Base-by-base conservation (phyloP, 2,113 vertebrate species). In the Gasterosteus aculeatus region DNA sequence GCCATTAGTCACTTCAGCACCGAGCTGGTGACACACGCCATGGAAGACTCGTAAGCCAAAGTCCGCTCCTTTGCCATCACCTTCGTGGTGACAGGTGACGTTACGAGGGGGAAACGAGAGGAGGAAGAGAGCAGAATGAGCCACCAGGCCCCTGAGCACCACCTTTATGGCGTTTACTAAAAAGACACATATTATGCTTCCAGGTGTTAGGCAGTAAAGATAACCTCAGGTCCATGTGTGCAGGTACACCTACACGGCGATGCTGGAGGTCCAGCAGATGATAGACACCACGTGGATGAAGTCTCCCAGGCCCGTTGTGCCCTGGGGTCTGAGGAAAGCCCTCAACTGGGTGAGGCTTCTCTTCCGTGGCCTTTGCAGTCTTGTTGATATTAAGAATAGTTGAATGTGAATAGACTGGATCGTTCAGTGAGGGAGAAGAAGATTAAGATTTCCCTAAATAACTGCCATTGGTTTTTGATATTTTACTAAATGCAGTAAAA, bases 1-100 rank as follows among this genome's bases (percentile, higher is more conserved):
- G 98, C 96, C 5, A 77, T 99, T 33, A 97, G 96, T 85, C 98
- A 99, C 86, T 98, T 96, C 82, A 98, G 95, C 38, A 97, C 98
- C 58, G 92, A 94, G 22, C 94, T 99, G 1, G 97, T 98, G 38
- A 95, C 96, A 19, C 96, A 95, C 47, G 96, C 95, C 73, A 95
- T 95, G 51, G 96, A 99, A 76, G 94, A 96, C 81, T 79, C 85
- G 91, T 92, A 79, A 84, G 90, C 74, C 3, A 2, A 33, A 65
- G 31, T 19, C 1, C 1, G 1, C 29, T 33, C 15, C 19, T 42
- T 31, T 49, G 7, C 11, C 39, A 29, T 62, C 15, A 49, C 39
- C 53, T 57, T 72, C 38, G 19, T 3, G 10, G 9, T 53, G 15
- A 60, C 22, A 46, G 14, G 12, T 51, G 33, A 33, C 39, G 46